A percentile compares a stretch with the other conserved stretches of the same genome.
phyloP scores from a whole-genome alignment of 2,888 invertebrate genomes.

The Trichopoda pennipes region DNA sequence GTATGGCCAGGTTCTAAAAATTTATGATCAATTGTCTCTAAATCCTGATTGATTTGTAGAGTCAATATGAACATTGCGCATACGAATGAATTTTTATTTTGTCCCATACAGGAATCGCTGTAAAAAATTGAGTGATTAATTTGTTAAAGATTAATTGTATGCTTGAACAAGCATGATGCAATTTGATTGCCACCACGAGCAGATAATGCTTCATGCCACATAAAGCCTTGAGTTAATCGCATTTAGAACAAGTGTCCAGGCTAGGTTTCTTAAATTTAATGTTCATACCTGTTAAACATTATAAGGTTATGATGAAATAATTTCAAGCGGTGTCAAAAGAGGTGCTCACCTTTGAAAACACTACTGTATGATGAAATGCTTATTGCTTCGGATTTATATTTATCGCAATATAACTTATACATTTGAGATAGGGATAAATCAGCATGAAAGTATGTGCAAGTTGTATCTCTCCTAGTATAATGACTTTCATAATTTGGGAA shows the following conservation, averaged over 20 bases:
- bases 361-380: too few relatives aligned
- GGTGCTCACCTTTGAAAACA: conserved; percentile 42
- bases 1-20: too few relatives aligned
- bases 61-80: conserved; percentile 66
- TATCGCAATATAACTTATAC: too few relatives aligned
- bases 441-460: conserved; percentile 54
- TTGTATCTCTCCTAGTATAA: conserved; percentile 59
- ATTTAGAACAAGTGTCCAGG: conserved; percentile 58
- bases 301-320: conserved; percentile 30
- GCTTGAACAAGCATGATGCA: too few relatives aligned
- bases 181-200: conserved; percentile 67
- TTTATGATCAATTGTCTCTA: conserved; percentile 64
- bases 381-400: too few relatives aligned
- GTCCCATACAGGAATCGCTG: conserved; percentile 65
- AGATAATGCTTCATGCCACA: conserved; percentile 68
- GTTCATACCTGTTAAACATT: conserved; percentile 58
- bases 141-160: conserved; percentile 53
- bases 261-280: conserved; percentile 64
- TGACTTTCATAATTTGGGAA: conserved; percentile 60
- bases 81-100: conserved; percentile 68
- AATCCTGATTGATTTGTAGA: conserved; percentile 34
- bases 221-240: conserved; percentile 65
- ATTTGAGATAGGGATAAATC: too few relatives aligned
- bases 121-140: conserved; percentile 65
- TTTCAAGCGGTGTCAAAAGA: conserved; percentile 33